phyloP scores from a whole-genome alignment of 2,113 vertebrate species.

The Sapayoa aenigma region DNA sequence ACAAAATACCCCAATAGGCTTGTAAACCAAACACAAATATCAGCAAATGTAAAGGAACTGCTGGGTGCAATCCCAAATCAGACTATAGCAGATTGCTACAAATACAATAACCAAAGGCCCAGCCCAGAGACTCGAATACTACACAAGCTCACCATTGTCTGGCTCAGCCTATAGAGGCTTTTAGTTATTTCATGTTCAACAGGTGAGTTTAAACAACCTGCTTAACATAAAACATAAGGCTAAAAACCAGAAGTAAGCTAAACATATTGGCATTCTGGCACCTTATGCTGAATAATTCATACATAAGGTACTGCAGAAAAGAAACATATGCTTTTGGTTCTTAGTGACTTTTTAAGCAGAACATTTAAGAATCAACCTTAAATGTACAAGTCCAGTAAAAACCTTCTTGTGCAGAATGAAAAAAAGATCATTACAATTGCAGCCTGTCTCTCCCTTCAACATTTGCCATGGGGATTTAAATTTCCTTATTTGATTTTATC shows the following conservation, averaged over 20 bases:
- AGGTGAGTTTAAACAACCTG: constrained; percentile 54
- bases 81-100: neutral
- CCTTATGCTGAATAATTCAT: constrained; percentile 71
- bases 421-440: neutral
- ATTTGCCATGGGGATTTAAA: neutral
- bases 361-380: constrained; percentile 44
- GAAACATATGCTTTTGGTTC: constrained; percentile 66
- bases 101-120: neutral
- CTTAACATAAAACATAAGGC: constrained; percentile 41
- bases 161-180: neutral
- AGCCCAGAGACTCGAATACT: neutral
- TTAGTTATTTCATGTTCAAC: constrained; percentile 24
- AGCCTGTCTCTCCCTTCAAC: neutral
- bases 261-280: constrained; percentile 65
- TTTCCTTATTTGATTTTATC: neutral
- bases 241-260: constrained; percentile 64
- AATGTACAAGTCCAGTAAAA: constrained; percentile 36
- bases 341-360: constrained; percentile 57
- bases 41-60: neutral
- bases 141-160: neutral
- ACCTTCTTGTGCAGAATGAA: neutral
- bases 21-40: neutral
- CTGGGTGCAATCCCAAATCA: neutral
- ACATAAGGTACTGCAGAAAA: constrained; percentile 64
- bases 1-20: neutral